A percentile compares a stretch with the other conserved stretches of the same genome.
Conservation (phyloP, 1,140 invertebrate species). For the Pygmarrhopalites habei region DNA sequence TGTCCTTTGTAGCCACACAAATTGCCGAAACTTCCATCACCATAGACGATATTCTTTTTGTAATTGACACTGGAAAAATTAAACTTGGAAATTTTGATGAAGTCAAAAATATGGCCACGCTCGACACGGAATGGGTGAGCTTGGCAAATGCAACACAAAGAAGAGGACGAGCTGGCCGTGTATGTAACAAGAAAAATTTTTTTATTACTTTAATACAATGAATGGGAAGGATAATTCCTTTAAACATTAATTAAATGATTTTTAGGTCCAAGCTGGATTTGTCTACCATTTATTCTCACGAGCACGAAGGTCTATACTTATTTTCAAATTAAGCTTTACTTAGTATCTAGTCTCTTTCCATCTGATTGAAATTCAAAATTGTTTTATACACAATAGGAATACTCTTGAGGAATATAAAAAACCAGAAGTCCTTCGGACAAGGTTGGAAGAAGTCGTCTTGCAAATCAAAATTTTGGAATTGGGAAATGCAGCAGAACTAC, state of each 20-base stretch:
- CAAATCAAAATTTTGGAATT: constrained; percentile 69
- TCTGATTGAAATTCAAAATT: no score
- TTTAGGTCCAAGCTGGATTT: constrained; percentile 67
- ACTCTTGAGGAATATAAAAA: constrained; percentile 59
- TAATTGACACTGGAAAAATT: constrained; percentile 73
- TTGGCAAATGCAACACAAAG: constrained; percentile 67
- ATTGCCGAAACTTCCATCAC: constrained; percentile 85
- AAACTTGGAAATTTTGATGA: constrained; percentile 69
- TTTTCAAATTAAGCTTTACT: no score
- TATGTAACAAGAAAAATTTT: no score
- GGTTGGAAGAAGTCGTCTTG: constrained; percentile 69
- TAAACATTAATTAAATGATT: no score
- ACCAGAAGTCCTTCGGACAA: constrained; percentile 66
- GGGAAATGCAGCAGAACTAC: constrained; percentile 58
- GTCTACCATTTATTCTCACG: constrained; percentile 68
- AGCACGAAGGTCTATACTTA: constrained; percentile 50
- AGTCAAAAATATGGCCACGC: constrained; percentile 61
- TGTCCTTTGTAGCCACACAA: constrained; percentile 68
- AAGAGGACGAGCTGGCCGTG: constrained; percentile 65
- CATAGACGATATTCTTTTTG: constrained; percentile 78
- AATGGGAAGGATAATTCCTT: no score
- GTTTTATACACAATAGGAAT: no score
- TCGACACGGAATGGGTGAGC: constrained; percentile 66
- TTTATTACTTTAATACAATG: no score
- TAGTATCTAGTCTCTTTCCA: no score